These are phyloP conservation scores for Periparus ater DNA, from an alignment of 2,797 vertebrate species.

Conservation along the genomic window DNA sequence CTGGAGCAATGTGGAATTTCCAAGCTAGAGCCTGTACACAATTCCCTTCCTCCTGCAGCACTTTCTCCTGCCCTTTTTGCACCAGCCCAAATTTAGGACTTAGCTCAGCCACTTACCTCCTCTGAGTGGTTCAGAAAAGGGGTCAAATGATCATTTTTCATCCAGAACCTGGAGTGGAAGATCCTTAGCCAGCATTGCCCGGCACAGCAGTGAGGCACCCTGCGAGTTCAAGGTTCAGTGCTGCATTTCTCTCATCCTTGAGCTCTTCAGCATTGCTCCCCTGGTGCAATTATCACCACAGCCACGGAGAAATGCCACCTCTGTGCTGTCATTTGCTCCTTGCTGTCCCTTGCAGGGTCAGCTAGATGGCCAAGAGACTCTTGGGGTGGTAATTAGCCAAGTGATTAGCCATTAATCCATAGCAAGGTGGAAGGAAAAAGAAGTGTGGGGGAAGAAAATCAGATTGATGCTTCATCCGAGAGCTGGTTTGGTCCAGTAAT, in stretches of 20 bases:
- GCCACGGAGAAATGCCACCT: neutral
- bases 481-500: neutral
- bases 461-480: slow-evolving; percentile 26
- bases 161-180: neutral
- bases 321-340: neutral
- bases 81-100: neutral
- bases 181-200: neutral
- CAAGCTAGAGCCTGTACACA: neutral
- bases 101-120: neutral
- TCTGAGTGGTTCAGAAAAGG: neutral
- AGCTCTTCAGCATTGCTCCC: neutral
- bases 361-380: slow-evolving; percentile 2
- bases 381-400: slow-evolving; percentile 28
- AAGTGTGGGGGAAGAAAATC: neutral
- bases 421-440: slow-evolving; percentile 24
- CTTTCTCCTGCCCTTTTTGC: neutral
- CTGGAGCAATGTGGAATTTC: neutral
- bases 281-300: neutral
- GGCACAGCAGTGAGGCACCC: neutral
- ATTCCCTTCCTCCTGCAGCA: neutral
- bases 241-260: neutral
- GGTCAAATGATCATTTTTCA: neutral
- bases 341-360: slow-evolving; percentile 25
- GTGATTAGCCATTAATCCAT: slow-evolving; percentile 45
- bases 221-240: neutral